Base-by-base conservation (phyloP, 2,888 invertebrate species). In the Ariolimax columbianus region DNA sequence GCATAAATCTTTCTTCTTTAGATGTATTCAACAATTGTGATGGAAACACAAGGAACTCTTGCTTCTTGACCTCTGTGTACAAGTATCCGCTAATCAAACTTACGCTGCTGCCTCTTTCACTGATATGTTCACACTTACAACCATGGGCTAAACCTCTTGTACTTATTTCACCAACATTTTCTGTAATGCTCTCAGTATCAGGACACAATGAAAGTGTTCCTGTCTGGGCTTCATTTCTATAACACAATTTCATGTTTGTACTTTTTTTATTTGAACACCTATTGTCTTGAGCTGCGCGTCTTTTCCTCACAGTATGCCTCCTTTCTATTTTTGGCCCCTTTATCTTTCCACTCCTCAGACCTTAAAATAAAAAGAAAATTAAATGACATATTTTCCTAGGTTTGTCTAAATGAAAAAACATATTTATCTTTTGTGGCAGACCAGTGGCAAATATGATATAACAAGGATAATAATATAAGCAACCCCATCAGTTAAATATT, bases 1-100 rank as follows among this genome's bases (percentile, higher is more conserved):
- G 86, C 68, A 88, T 89, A 63, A 91, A 90, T 80, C 89, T 91
- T 77, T 92, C 92, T 82, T 92, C 91, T 79, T 91, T 91, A 17
- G 90, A 84, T 6, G 33, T 30, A 36, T 77, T 36, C 30, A 85
- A 40, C 36, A 85, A 38, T 6, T 30, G 30, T 30, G 85, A 72
- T 36, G 75, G 33, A 75, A 85, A 85, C 9, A n/a, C 66, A 26
- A 85, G 43, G 43, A 40, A 79, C n/a, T 43, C 79, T 66, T 38
- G 38, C 14, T 26, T 63, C 40, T 36, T 59, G 26, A 40, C 4
- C 23, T 51, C 51, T 7, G n/a, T 43, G 43, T 26, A 6, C 40
- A 36, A 30, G 66, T 66, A 30, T 66, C 33, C 33, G 30, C 17
- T 66, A 9, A 33, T 66, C 66, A 30, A 11, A 19, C 38, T 38